Base-by-base conservation (phyloP, 2,888 invertebrate species). In the Scaptomyza caliginosa region DNA sequence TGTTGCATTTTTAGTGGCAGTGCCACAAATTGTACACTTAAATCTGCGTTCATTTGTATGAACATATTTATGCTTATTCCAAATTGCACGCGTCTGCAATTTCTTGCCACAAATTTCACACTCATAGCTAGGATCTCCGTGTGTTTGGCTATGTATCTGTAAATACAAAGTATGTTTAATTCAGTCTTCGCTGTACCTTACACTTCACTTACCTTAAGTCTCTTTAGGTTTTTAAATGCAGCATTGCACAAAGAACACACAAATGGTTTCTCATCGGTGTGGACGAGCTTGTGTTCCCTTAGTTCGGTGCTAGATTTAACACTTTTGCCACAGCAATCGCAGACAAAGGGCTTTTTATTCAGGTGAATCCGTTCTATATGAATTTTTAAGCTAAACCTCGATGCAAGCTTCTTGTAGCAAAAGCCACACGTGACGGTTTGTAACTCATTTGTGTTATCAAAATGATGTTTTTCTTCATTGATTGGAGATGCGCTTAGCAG, bases 261-360 rank as follows among this genome's bases (percentile, higher is more conserved):
- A 65, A 90, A 92, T 0, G 92, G 92, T 5, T 90, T 89, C 4
- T 91, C 92, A 1, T 92, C 91, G 28, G 91, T 92, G 69, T 93
- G 93, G 0, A 91, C 92, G 3, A 92, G 88, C 71, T 92, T 90
- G 77, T 93, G 92, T 64, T 92, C 92, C 21, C 90, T 92, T 1
- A 93, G 79, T 4, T 92, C 91, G 0, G 92, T 92, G 45, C 90
- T 90, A 8, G 92, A 92, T 16, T 91, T 91, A n/a, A 92, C 90
- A 1, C 90, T 88, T 38, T 92, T 91, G 0, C 92, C 92, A 69
- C 92, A 93, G 56, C 90, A 89, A 56, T 92, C 92, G 65, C 92
- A 93, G 19, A 92, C 90, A 62, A 90, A 92, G 0, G 91, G 91
- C 40, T 91, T 89, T 23, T 83, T 83, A 11, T 88, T 89, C 8